Evolutionary conservation across 2,113 vertebrate genomes (phyloP).

Genomic region (Cyanoramphus novaezelandiae): DNA sequence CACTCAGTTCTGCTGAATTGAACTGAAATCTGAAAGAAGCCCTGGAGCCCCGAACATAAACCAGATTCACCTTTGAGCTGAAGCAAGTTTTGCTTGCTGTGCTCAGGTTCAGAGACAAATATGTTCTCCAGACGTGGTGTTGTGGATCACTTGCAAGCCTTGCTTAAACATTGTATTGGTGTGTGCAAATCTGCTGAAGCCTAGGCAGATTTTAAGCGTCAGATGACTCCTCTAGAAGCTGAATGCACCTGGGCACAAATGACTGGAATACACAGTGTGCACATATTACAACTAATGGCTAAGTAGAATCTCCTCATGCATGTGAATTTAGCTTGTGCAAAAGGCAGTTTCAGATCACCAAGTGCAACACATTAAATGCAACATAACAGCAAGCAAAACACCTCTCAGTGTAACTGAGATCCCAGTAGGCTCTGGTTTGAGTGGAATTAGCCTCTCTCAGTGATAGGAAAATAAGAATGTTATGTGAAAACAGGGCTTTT

Average conservation of each 20-base stretch:
- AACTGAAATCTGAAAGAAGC: slow-evolving; percentile 17
- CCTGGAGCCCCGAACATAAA: not conserved
- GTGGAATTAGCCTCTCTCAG: not conserved
- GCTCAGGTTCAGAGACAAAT: not conserved
- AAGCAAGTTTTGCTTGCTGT: not conserved
- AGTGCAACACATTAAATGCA: not conserved
- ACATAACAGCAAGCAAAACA: not conserved
- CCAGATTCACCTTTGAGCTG: not conserved
- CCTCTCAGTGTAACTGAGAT: not conserved
- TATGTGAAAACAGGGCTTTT: not conserved
- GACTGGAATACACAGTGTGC: not conserved
- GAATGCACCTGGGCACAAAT: not conserved
- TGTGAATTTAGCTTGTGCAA: not conserved
- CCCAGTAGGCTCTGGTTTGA: not conserved
- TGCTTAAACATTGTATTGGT: not conserved
- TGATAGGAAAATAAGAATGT: not conserved
- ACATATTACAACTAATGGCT: not conserved
- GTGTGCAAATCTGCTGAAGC: not conserved
- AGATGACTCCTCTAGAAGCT: not conserved
- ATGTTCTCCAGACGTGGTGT: not conserved
- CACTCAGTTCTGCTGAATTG: not conserved
- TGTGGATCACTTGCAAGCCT: not conserved
- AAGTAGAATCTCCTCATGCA: not conserved
- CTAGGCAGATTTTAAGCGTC: not conserved
- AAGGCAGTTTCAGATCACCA: not conserved